Evolutionary conservation across 2,113 vertebrate genomes (phyloP).

Genomic region (Cercocebus atys): DNA sequence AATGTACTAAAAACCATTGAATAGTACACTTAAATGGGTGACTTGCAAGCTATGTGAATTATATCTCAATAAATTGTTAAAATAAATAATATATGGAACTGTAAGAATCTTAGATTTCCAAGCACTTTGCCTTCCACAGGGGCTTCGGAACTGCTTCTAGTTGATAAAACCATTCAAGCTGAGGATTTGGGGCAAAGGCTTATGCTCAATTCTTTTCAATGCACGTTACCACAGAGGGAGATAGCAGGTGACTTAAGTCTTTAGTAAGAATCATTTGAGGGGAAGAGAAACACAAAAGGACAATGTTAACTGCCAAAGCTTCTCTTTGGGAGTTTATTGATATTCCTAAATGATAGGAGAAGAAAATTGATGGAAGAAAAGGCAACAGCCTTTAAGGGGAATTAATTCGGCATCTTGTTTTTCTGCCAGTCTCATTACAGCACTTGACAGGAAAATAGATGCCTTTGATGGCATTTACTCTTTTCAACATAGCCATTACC

Average conservation of each 20-base stretch:
- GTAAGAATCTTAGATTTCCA: background rate
- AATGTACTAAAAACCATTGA: background rate
- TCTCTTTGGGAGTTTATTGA: conserved; percentile 66
- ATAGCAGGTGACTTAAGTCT: conserved; percentile 56
- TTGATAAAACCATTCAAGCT: conserved; percentile 28
- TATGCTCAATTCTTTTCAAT: conserved; percentile 31
- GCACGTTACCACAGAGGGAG: conserved; percentile 4
- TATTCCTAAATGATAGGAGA: conserved; percentile 70
- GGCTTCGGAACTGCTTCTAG: conserved; percentile 48
- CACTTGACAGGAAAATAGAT: conserved; percentile 75
- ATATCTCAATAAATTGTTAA: background rate
- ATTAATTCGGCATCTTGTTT: conserved; percentile 74
- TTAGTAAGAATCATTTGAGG: background rate
- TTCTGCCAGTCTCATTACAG: conserved; percentile 69
- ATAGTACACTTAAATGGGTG: background rate
- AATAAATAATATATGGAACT: background rate
- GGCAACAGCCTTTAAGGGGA: conserved; percentile 63
- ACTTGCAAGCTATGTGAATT: background rate
- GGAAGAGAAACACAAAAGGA: conserved; percentile 49
- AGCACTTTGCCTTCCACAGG: background rate
- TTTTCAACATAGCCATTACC: conserved; percentile 68
- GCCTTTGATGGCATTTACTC: conserved; percentile 71
- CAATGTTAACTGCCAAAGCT: conserved; percentile 67
- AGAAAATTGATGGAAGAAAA: conserved; percentile 69
- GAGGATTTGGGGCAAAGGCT: conserved; percentile 59